Evolutionary conservation across 2,797 vertebrate genomes (phyloP).

Genomic region (Prunella strophiata): DNA sequence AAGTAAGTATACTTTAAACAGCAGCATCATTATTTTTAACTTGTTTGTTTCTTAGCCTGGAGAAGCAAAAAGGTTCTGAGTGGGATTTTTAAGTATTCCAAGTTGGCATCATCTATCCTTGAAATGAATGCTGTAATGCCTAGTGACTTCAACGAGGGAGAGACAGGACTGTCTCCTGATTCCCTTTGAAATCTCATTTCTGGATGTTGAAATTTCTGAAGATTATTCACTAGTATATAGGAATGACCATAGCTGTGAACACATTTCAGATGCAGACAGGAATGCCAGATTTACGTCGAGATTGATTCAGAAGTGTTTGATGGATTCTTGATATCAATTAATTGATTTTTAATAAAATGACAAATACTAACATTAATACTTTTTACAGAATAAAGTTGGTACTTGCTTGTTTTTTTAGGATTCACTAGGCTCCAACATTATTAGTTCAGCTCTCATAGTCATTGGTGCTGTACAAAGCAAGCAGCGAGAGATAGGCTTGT

Average conservation of each 20-base stretch:
- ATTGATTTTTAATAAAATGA: background rate
- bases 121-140: background rate
- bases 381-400: background rate
- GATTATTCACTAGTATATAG: background rate
- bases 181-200: background rate
- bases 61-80: background rate
- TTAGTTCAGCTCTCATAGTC: background rate
- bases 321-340: background rate
- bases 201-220: background rate
- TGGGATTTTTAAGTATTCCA: background rate
- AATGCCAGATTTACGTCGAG: background rate
- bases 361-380: background rate
- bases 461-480: background rate
- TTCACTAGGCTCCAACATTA: background rate
- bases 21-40: background rate
- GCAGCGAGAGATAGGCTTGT: background rate
- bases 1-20: background rate
- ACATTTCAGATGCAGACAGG: background rate
- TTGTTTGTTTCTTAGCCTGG: background rate
- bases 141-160: background rate
- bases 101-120: background rate
- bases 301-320: background rate
- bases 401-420: background rate
- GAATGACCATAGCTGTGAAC: background rate
- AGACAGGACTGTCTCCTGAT: background rate